A percentile compares a stretch with the other conserved stretches of the same genome.
Evolutionary conservation across 2,888 invertebrate genomes (phyloP).

Genomic region (Encarsia formosa): DNA sequence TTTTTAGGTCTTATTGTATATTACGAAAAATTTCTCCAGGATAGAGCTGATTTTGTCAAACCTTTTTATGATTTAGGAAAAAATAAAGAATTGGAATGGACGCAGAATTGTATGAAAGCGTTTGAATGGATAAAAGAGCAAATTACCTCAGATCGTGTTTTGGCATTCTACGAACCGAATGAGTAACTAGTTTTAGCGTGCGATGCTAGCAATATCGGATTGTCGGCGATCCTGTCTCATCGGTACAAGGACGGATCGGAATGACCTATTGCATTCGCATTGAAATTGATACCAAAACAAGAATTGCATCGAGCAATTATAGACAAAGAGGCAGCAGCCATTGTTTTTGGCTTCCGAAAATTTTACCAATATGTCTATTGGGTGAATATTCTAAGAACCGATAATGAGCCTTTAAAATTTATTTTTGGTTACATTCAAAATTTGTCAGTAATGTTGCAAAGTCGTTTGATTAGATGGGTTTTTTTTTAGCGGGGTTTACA

Average conservation of each 20-base stretch:
- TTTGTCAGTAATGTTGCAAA: conserved; percentile 8
- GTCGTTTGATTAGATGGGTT: no score
- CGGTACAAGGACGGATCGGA: neutral
- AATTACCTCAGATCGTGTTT: neutral
- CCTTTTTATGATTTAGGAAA: conserved; percentile 32
- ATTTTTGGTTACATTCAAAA: neutral
- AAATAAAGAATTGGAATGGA: conserved; percentile 27
- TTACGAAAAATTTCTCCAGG: neutral
- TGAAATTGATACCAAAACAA: conserved; percentile 5
- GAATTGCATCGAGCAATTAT: conserved; percentile 14
- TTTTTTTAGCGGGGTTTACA: neutral
- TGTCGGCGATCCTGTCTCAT: neutral
- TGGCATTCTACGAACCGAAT: neutral
- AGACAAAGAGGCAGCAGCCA: no score
- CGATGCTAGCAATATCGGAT: neutral
- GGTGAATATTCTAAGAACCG: conserved; percentile 13
- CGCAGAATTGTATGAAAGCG: neutral
- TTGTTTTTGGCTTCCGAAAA: conserved; percentile 20
- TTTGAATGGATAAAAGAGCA: neutral
- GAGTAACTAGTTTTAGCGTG: neutral
- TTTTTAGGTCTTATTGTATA: conserved; percentile 30
- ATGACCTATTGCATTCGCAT: no score
- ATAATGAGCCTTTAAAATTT: conserved; percentile 7
- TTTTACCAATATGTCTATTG: conserved; percentile 14
- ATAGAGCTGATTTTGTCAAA: neutral